These are phyloP conservation scores for Psephotus haematonotus DNA, from an alignment of 2,113 vertebrate species.

Conservation along the genomic window DNA sequence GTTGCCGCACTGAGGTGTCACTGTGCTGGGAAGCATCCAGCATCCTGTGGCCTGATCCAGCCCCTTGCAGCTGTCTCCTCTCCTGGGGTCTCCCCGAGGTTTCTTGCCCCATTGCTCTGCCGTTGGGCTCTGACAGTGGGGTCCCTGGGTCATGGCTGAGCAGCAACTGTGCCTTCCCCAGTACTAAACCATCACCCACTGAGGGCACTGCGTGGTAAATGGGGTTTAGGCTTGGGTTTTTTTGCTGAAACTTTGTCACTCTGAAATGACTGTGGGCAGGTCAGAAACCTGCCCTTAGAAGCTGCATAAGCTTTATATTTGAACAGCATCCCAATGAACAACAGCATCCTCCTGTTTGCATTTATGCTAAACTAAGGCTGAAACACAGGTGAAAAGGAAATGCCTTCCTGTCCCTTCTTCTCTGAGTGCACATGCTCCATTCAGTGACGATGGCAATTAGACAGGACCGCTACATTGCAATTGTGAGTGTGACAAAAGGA, in stretches of 20 bases:
- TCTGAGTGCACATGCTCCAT: neutral
- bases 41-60: neutral
- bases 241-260: neutral
- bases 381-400: neutral
- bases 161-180: neutral
- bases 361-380: neutral
- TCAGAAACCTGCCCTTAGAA: neutral
- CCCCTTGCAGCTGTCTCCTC: neutral
- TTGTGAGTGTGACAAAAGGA: neutral
- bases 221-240: neutral
- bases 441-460: neutral
- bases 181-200: neutral
- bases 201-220: neutral
- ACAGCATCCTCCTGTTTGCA: neutral
- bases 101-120: neutral
- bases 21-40: neutral
- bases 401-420: neutral
- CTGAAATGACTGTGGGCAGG: neutral
- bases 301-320: neutral
- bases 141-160: neutral
- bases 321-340: neutral
- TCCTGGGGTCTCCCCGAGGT: neutral
- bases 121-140: neutral
- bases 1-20: neutral
- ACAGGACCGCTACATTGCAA: neutral